Evolutionary conservation across 2,888 invertebrate species (phyloP).

Genomic region (Elysia crispata): DNA sequence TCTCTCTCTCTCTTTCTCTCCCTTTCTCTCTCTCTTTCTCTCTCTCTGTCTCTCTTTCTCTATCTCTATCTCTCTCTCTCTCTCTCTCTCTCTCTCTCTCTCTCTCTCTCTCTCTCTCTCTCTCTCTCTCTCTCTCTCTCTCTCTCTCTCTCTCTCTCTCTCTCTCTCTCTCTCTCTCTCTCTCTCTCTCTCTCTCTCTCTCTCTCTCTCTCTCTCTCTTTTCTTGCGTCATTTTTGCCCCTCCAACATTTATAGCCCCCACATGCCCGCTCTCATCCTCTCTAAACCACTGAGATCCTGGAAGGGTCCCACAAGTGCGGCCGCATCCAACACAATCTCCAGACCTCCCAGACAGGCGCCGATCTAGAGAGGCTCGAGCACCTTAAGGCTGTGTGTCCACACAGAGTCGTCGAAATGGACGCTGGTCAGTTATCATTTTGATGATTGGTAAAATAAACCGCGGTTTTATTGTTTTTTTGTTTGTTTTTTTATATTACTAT

Average conservation of each 20-base stretch:
- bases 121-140: too few relatives aligned
- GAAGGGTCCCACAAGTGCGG: constrained; percentile 49
- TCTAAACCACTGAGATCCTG: constrained; percentile 34
- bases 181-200: neutral
- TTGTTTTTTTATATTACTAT: neutral
- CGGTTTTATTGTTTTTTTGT: neutral
- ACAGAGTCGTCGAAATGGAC: constrained; percentile 64
- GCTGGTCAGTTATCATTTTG: constrained; percentile 61
- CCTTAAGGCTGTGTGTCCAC: constrained; percentile 56
- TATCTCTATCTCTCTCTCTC: too few relatives aligned
- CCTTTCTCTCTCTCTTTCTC: neutral
- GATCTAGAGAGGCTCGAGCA: constrained; percentile 63
- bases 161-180: neutral
- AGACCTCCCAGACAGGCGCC: constrained; percentile 61
- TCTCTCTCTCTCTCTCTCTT: constrained; percentile 26
- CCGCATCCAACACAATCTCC: constrained; percentile 41
- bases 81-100: neutral
- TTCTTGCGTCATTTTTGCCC: neutral
- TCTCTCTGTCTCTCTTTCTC: too few relatives aligned
- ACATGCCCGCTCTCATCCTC: constrained; percentile 9
- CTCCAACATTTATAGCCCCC: neutral
- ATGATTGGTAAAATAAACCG: neutral
- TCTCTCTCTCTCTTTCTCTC: neutral
- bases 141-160: too few relatives aligned
- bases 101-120: neutral